Evolutionary conservation across 2,113 vertebrate genomes (phyloP).

Genomic region (Gobiocypris rarus): DNA sequence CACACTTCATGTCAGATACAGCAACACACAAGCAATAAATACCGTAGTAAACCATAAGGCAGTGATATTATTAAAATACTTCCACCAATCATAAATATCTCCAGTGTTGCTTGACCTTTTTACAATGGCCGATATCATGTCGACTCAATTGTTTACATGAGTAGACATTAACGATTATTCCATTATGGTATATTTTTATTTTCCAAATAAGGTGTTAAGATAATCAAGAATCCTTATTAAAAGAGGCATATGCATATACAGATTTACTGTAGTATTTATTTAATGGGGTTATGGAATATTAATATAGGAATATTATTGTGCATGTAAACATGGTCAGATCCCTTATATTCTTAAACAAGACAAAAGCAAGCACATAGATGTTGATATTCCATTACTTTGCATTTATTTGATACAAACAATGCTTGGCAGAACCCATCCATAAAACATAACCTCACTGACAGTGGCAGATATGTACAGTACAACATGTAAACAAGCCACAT

Average conservation of each 20-base stretch:
- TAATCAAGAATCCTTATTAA: too few relatives aligned
- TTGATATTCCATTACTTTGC: neutral
- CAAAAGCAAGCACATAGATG: neutral
- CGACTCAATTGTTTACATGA: neutral
- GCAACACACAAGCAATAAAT: neutral
- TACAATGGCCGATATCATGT: neutral
- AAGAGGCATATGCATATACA: too few relatives aligned
- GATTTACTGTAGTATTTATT: too few relatives aligned
- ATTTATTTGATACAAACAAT: conserved; percentile 11
- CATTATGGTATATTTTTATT: too few relatives aligned
- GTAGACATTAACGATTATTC: too few relatives aligned
- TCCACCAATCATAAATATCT: too few relatives aligned
- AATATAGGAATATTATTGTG: too few relatives aligned
- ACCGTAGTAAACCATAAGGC: neutral
- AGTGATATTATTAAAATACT: neutral
- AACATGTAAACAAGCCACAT: neutral
- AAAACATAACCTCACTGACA: neutral
- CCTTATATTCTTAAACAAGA: neutral
- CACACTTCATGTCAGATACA: neutral
- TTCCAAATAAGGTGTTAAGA: too few relatives aligned
- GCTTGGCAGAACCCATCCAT: neutral
- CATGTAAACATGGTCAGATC: neutral
- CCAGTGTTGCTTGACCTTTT: neutral
- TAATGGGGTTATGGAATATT: too few relatives aligned
- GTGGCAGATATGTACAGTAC: neutral